Evolutionary conservation across 2,888 invertebrate species (phyloP).

Genomic region (Epistrophe grossulariae): DNA sequence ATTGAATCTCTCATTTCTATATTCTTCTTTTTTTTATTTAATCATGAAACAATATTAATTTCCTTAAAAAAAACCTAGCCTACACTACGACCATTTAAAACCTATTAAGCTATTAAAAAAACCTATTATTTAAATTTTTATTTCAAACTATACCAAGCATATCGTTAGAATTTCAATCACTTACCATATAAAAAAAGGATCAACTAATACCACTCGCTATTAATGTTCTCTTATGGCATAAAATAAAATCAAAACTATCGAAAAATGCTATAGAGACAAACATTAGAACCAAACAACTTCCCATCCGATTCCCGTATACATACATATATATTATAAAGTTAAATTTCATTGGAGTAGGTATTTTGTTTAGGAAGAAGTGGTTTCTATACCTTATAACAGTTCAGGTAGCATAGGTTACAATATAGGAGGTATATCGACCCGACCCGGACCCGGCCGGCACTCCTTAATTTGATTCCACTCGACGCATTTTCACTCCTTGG

Average conservation of each 20-base stretch:
- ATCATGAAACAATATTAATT: too few relatives aligned
- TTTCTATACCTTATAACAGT: slow-evolving; percentile 24
- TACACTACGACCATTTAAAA: not conserved
- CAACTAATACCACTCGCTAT: slow-evolving; percentile 22
- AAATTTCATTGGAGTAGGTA: slow-evolving; percentile 65
- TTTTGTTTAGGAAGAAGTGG: slow-evolving; percentile 33
- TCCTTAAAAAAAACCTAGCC: too few relatives aligned
- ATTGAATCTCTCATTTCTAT: too few relatives aligned
- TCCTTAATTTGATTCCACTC: slow-evolving; percentile 61
- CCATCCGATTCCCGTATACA: not conserved
- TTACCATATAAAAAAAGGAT: slow-evolving; percentile 33
- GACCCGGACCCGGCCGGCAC: slow-evolving; percentile 24
- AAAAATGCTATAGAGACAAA: slow-evolving; percentile 31
- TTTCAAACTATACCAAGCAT: not conserved
- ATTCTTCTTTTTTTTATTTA: too few relatives aligned
- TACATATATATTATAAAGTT: slow-evolving; percentile 22
- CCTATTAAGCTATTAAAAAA: slow-evolving; percentile 15
- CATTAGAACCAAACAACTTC: slow-evolving; percentile 13
- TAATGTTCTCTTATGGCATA: slow-evolving; percentile 27
- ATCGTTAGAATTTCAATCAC: slow-evolving; percentile 32
- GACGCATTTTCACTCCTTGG: slow-evolving; percentile 37
- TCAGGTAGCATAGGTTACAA: not conserved
- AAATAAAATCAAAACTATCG: slow-evolving; percentile 41
- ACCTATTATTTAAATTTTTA: slow-evolving; percentile 16
- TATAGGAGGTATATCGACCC: not conserved